Evolutionary conservation across 2,888 invertebrate genomes (phyloP).

Genomic region (Dendrolimus houi): DNA sequence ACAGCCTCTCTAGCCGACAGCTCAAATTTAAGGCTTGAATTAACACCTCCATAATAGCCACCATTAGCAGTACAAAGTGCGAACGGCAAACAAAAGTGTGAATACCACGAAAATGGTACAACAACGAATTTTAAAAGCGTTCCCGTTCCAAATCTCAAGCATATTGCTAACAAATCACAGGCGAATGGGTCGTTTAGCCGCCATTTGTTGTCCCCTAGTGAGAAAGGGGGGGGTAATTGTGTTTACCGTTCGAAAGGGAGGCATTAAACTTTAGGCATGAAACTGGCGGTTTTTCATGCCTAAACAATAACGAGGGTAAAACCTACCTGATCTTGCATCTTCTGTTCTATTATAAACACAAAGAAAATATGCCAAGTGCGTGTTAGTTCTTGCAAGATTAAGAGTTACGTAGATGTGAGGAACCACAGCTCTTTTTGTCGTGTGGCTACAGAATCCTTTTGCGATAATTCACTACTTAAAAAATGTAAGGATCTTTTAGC

Average conservation of each 20-base stretch:
- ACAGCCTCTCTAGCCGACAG: not conserved
- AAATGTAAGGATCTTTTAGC: too few species aligned
- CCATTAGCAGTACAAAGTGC: conserved; percentile 11
- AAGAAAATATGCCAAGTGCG: too few species aligned
- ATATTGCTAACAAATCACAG: conserved; percentile 74
- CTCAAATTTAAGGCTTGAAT: not conserved
- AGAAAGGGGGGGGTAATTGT: conserved; percentile 54
- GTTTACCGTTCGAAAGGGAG: conserved; percentile 27
- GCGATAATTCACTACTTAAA: too few species aligned
- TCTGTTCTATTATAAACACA: too few species aligned
- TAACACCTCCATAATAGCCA: conserved; percentile 7
- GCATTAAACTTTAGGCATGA: not conserved
- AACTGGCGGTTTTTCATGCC: not conserved
- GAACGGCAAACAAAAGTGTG: conserved; percentile 25
- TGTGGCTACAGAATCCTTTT: too few species aligned
- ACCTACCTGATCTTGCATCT: too few species aligned
- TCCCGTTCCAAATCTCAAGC: conserved; percentile 66
- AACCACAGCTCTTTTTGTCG: too few species aligned
- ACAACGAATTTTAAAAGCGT: conserved; percentile 50
- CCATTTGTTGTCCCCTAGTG: conserved; percentile 61
- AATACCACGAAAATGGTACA: conserved; percentile 27
- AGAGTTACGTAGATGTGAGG: too few species aligned
- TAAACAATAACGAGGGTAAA: too few species aligned
- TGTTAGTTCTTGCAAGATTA: too few species aligned
- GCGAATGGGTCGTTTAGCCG: conserved; percentile 73